phyloP scores from a whole-genome alignment of 2,888 invertebrate species.

The Parasteatoda lunata region DNA sequence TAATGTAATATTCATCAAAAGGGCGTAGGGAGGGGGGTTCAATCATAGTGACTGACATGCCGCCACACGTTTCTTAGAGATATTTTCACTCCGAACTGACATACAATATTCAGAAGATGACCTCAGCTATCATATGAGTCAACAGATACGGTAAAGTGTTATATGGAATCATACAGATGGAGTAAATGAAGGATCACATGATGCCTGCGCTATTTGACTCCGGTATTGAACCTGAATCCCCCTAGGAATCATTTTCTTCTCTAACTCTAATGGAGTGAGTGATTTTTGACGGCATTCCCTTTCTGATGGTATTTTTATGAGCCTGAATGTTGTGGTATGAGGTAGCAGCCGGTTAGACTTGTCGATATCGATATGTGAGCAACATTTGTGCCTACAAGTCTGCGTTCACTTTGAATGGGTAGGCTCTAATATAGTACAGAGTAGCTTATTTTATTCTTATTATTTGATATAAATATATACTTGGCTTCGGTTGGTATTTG shows the following conservation, averaged over 20 bases:
- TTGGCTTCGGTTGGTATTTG: too few species aligned
- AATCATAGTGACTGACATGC: constrained; percentile 10
- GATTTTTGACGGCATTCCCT: constrained; percentile 24
- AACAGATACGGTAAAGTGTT: constrained; percentile 13
- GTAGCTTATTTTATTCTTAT: too few species aligned
- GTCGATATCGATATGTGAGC: too few species aligned
- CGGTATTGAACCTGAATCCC: constrained; percentile 23
- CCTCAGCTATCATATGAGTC: constrained; percentile 48
- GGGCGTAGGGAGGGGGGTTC: too few species aligned
- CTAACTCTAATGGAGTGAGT: constrained; percentile 9
- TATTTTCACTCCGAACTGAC: background rate
- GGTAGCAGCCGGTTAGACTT: constrained; percentile 14
- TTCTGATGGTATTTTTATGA: constrained; percentile 59
- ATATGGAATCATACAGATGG: background rate
- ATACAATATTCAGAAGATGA: constrained; percentile 43
- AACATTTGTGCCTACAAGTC: too few species aligned
- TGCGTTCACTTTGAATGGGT: too few species aligned
- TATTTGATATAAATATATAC: too few species aligned
- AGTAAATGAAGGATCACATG: constrained; percentile 33
- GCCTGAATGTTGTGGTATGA: constrained; percentile 5
- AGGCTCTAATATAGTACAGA: too few species aligned
- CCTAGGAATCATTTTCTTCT: background rate
- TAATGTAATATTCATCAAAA: too few species aligned
- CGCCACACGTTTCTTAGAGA: background rate
- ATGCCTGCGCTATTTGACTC: constrained; percentile 13